Evolutionary conservation across 2,888 invertebrate species (phyloP).

Genomic region (Xestoiulus laeticollis): DNA sequence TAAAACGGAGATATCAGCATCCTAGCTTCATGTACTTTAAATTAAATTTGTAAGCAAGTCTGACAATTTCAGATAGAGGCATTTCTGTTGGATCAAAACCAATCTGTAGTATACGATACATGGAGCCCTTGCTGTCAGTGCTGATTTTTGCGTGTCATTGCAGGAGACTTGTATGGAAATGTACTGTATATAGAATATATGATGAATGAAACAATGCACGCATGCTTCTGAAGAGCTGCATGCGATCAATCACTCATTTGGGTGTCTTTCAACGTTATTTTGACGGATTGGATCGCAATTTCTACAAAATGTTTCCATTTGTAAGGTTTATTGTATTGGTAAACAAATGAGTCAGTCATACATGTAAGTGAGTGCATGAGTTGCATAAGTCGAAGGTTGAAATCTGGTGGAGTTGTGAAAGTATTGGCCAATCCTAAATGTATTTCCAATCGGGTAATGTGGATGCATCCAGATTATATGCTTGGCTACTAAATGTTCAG

Average conservation of each 20-base stretch:
- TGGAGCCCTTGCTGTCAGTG: background rate
- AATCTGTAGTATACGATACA: background rate
- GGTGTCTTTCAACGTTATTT: background rate
- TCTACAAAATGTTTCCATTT: background rate
- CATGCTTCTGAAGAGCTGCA: background rate
- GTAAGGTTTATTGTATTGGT: background rate
- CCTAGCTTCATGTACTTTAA: background rate
- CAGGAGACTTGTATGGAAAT: background rate
- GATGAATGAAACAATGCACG: background rate
- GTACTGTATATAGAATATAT: background rate
- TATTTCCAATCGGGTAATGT: too few relatives aligned
- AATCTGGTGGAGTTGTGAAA: background rate
- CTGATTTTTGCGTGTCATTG: conserved; percentile 4
- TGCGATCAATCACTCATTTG: background rate
- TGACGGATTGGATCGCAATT: background rate
- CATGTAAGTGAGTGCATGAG: background rate
- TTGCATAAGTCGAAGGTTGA: background rate
- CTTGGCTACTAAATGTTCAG: too few relatives aligned
- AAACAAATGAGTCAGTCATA: background rate
- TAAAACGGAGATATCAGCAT: background rate
- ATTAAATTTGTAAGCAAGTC: background rate
- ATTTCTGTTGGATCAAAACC: background rate
- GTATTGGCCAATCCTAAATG: too few relatives aligned
- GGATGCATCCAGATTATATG: too few relatives aligned
- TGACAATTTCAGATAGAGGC: background rate